These are phyloP conservation scores for Zaprionus kolodkinae DNA, from an alignment of 1,140 invertebrate species.

Conservation along the genomic window DNA sequence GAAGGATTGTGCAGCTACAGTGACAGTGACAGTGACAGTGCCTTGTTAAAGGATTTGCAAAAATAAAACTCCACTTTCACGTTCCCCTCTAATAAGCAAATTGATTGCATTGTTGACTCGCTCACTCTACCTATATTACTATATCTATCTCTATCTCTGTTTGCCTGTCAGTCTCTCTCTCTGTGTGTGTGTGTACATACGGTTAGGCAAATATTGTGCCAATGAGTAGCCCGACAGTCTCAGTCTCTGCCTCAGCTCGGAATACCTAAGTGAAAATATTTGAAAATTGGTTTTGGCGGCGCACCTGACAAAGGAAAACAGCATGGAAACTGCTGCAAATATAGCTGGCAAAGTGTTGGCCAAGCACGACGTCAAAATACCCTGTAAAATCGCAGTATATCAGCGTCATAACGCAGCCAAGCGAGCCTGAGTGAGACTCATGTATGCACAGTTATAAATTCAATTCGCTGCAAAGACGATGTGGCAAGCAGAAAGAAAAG, in stretches of 20 bases:
- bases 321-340: conserved; percentile 53
- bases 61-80: conserved; percentile 60
- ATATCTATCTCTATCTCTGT: conserved; percentile 14
- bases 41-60: conserved; percentile 77
- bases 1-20: conserved; percentile 29
- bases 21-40: conserved; percentile 29
- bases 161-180: conserved; percentile 6
- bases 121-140: background rate
- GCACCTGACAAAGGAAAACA: conserved; percentile 79
- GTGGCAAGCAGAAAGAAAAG: conserved; percentile 33
- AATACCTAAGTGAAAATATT: conserved; percentile 81
- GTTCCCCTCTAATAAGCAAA: conserved; percentile 58
- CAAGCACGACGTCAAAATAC: conserved; percentile 40
- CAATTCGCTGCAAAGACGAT: conserved; percentile 71
- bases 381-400: conserved; percentile 2
- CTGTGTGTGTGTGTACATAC: conserved; percentile 53
- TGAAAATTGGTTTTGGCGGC: conserved; percentile 83
- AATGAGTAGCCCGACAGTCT: conserved; percentile 58
- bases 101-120: conserved; percentile 78
- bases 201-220: conserved; percentile 77
- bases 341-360: background rate
- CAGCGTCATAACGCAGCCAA: conserved; percentile 15
- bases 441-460: conserved; percentile 65
- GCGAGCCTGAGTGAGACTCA: conserved; percentile 28
- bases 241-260: conserved; percentile 9